phyloP scores from a whole-genome alignment of 2,888 invertebrate genomes.

The Thelaira solivaga region DNA sequence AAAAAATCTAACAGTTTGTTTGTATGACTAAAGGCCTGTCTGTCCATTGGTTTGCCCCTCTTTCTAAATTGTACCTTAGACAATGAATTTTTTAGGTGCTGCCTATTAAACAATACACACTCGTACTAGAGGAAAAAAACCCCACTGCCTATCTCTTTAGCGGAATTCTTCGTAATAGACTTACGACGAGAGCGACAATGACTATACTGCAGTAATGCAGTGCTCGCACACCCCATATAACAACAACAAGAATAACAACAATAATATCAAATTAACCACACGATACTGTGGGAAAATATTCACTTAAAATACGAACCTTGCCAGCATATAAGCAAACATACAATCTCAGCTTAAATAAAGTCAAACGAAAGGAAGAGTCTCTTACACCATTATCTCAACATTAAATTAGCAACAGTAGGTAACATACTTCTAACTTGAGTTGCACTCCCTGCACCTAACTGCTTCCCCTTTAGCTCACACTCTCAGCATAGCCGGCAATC shows the following conservation, averaged over 20 bases:
- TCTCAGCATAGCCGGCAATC: slow-evolving; percentile 13
- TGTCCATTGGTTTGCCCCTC: slow-evolving; percentile 7
- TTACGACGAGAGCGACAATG: slow-evolving; percentile 35
- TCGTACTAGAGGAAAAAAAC: slow-evolving; percentile 49
- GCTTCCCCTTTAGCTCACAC: not conserved
- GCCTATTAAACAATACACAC: slow-evolving; percentile 53
- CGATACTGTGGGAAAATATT: slow-evolving; percentile 63
- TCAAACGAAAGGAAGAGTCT: slow-evolving; percentile 76
- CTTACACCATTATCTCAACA: slow-evolving; percentile 64
- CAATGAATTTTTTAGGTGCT: slow-evolving; percentile 59
- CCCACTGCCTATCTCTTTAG: slow-evolving; percentile 33
- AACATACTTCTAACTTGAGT: slow-evolving; percentile 48
- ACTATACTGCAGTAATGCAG: slow-evolving; percentile 33
- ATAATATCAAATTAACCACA: too few relatives aligned
- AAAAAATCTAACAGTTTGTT: slow-evolving; percentile 4
- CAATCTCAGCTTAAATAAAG: slow-evolving; percentile 46
- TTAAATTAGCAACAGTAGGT: slow-evolving; percentile 67
- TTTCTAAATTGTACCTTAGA: slow-evolving; percentile 51
- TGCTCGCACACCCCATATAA: slow-evolving; percentile 57
- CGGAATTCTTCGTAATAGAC: slow-evolving; percentile 51
- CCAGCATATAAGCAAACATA: slow-evolving; percentile 9
- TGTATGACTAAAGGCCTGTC: slow-evolving; percentile 5
- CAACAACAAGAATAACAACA: slow-evolving; percentile 38
- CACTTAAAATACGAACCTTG: slow-evolving; percentile 60
- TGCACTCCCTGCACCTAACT: slow-evolving; percentile 1